Evolutionary conservation across 2,113 vertebrate genomes (phyloP).

Genomic region (Corythornis vintsioides): DNA sequence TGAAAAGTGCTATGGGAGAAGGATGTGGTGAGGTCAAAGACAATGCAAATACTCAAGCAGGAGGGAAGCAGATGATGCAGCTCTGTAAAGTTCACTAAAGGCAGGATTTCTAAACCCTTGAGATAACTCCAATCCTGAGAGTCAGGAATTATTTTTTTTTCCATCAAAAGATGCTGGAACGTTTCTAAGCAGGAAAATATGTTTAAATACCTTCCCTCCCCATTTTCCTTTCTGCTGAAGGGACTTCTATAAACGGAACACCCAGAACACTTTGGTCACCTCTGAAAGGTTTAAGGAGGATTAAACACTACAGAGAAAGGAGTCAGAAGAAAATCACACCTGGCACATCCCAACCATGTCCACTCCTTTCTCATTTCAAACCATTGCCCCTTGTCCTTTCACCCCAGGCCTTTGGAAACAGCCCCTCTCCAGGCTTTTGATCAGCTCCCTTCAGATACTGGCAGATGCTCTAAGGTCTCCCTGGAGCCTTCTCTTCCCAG

Average conservation of each 20-base stretch:
- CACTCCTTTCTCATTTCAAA: too few relatives aligned
- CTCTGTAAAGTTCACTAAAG: not conserved
- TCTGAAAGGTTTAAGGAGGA: not conserved
- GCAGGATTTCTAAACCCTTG: not conserved
- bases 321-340: not conserved
- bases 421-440: too few relatives aligned
- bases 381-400: too few relatives aligned
- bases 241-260: not conserved
- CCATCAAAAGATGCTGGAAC: not conserved
- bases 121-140: not conserved
- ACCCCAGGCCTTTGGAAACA: too few relatives aligned
- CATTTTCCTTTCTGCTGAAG: not conserved
- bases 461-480: too few relatives aligned
- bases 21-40: not conserved
- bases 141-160: not conserved
- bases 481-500: too few relatives aligned
- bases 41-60: not conserved
- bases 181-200: not conserved
- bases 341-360: not conserved
- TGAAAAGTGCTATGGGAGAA: not conserved
- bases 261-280: not conserved
- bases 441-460: too few relatives aligned
- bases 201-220: not conserved
- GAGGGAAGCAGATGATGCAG: not conserved
- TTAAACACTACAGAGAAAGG: not conserved